Percentiles rank a stretch among this genome's conserved stretches.
phyloP scores from a whole-genome alignment of 2,797 vertebrate species.

The Aphelocoma californica region DNA sequence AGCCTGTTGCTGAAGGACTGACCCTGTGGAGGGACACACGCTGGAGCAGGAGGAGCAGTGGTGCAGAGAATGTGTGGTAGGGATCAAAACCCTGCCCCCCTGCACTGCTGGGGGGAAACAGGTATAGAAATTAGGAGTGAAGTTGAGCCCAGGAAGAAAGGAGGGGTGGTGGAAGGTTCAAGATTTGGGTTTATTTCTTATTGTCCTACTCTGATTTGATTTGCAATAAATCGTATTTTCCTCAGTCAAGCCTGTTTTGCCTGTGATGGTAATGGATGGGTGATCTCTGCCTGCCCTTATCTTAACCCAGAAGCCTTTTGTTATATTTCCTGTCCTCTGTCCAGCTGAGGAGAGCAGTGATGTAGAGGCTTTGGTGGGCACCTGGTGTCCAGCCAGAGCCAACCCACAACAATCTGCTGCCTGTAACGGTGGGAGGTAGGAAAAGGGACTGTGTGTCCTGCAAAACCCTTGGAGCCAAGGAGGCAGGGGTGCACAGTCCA shows the following conservation, averaged over 20 bases:
- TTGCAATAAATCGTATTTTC: background rate
- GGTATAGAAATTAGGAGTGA: background rate
- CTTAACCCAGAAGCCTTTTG: background rate
- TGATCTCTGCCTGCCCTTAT: background rate
- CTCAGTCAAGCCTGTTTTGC: background rate
- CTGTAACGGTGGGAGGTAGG: background rate
- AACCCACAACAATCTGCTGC: background rate
- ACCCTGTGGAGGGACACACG: rapidly evolving
- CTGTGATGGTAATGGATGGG: no score
- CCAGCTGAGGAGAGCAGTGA: background rate
- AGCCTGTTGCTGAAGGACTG: background rate
- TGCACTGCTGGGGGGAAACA: background rate
- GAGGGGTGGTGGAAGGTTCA: background rate
- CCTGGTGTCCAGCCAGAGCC: background rate
- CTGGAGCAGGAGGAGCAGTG: background rate
- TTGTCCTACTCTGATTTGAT: background rate
- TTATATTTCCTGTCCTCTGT: background rate
- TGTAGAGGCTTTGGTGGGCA: background rate
- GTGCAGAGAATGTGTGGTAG: background rate
- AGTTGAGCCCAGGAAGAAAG: background rate
- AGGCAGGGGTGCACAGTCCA: background rate
- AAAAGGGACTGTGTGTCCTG: background rate
- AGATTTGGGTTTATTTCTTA: background rate
- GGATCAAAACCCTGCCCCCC: background rate
- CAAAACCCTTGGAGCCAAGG: background rate